These are phyloP conservation scores for Leptatherina wallacei DNA, from an alignment of 2,797 vertebrate genomes.

Conservation along the genomic window DNA sequence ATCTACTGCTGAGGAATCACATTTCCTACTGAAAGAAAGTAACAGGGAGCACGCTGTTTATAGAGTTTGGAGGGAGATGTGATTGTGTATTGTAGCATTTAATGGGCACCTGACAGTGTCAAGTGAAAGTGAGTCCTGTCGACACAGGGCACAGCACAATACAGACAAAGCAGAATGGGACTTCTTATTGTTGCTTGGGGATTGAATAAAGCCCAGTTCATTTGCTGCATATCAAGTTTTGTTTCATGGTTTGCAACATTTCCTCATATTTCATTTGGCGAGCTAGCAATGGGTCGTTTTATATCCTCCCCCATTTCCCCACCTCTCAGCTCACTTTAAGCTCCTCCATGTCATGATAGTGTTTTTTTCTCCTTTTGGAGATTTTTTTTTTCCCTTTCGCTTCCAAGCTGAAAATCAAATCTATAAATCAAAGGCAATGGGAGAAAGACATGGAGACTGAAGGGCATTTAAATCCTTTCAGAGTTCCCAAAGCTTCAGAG, in stretches of 20 bases:
- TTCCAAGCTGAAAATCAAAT: conserved; percentile 80
- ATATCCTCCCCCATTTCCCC: conserved; percentile 72
- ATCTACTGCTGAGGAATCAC: conserved; percentile 36
- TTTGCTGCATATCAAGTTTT: conserved; percentile 78
- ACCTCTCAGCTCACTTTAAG: conserved; percentile 78
- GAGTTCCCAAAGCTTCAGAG: conserved; percentile 71
- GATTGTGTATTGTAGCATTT: conserved; percentile 65
- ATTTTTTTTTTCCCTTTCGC: conserved; percentile 57
- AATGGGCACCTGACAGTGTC: conserved; percentile 66
- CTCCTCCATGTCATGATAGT: conserved; percentile 64
- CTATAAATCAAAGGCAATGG: conserved; percentile 81
- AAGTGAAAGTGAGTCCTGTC: conserved; percentile 67
- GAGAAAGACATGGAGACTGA: conserved; percentile 69
- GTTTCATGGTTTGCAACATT: conserved; percentile 74
- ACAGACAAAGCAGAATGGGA: conserved; percentile 61
- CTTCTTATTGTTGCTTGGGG: conserved; percentile 72
- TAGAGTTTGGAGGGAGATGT: conserved; percentile 60
- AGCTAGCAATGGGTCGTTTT: conserved; percentile 67
- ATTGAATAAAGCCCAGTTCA: conserved; percentile 79
- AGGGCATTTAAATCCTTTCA: conserved; percentile 79
- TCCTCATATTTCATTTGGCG: conserved; percentile 74
- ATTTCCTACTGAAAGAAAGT: conserved; percentile 41
- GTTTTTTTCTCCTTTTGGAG: conserved; percentile 59
- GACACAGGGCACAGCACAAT: conserved; percentile 67
- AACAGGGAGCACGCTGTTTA: conserved; percentile 46